Base-by-base conservation (phyloP, 2,888 invertebrate species). In the Drosophila nigricruria region DNA sequence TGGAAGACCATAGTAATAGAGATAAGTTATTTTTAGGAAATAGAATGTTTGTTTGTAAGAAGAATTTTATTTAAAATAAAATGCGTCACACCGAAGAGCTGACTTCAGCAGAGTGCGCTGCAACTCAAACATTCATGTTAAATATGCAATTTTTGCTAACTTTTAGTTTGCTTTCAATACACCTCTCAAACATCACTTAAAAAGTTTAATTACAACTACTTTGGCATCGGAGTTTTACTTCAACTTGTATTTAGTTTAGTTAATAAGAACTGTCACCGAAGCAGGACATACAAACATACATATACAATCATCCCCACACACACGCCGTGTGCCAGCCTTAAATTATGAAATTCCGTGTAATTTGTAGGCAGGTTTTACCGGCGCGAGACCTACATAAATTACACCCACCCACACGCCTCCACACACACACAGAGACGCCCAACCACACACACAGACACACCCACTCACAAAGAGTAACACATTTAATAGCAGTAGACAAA, bases 331-430 rank as follows among this genome's bases (percentile, higher is more conserved):
- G 60, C 23, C 62, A 50, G 45, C 65, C 69, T 32, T 67, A 78
- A 78, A 71, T 70, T 73, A 73, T 78, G 75, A 80, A 72, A 66
- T 57, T 70, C 53, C 54, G 34, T 70, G 64, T 69, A 77, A 80
- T 73, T 80, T 75, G 77, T 64, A 65, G 76, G 12, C 27, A 18
- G 18, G 45, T 67, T 63, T 49, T 76, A 65, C 76, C 69, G 74
- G 74, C 69, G 65, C 66, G 50, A 65, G 71, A 67, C 71, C 73
- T 63, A 77, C 73, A 79, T 76, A 76, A 77, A 79, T 76, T 79
- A 79, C 52, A 64, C 42, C 58, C 50, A 73, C 45, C 8, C 36
- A 18, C 32, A 64, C 43, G 56, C 50, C 70, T 47, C 14, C 42
- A 45, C n/a, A 2, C 6, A 25, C 3, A 25, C 8, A 23, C 16